Percentiles rank a stretch among this genome's conserved stretches.
These are phyloP conservation scores for Acanthococcus lagerstroemiae DNA, from an alignment of 2,888 invertebrate genomes.

Conservation along the genomic window DNA sequence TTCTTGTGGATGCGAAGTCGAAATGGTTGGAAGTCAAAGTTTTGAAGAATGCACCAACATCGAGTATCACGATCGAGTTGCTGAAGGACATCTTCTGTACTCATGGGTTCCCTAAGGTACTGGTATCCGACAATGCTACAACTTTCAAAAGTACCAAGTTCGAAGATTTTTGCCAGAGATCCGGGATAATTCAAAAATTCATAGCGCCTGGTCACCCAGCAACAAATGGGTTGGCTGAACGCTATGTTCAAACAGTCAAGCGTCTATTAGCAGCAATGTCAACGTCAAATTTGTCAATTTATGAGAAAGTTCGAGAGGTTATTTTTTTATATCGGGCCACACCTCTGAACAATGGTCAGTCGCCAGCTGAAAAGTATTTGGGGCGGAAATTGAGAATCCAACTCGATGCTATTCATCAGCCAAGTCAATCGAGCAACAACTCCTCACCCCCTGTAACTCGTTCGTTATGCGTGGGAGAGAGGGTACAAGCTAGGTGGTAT, in stretches of 20 bases:
- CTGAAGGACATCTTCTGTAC: neutral
- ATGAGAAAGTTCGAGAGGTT: neutral
- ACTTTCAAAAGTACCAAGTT: slow-evolving; percentile 32
- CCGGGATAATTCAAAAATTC: slow-evolving; percentile 33
- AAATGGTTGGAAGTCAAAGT: neutral
- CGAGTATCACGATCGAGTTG: neutral
- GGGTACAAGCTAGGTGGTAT: neutral
- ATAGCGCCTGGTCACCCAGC: too few relatives aligned
- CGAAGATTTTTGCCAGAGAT: slow-evolving; percentile 32
- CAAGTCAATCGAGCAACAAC: neutral
- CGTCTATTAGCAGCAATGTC: too few relatives aligned
- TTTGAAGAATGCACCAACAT: neutral
- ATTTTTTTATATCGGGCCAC: neutral
- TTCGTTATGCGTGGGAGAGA: neutral
- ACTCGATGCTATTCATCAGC: neutral
- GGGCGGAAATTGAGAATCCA: neutral
- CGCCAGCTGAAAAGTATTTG: neutral
- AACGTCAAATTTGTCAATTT: too few relatives aligned
- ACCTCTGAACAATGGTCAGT: neutral
- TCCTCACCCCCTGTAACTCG: neutral
- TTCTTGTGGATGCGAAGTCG: neutral
- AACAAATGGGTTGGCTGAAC: slow-evolving; percentile 33
- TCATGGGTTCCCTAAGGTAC: neutral
- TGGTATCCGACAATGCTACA: slow-evolving; percentile 19
- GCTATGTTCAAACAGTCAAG: slow-evolving; percentile 33